Evolutionary conservation across 2,113 vertebrate genomes (phyloP), one percentile per base, ranked within the genome.

Genomic region (Cyrtonyx montezumae): DNA sequence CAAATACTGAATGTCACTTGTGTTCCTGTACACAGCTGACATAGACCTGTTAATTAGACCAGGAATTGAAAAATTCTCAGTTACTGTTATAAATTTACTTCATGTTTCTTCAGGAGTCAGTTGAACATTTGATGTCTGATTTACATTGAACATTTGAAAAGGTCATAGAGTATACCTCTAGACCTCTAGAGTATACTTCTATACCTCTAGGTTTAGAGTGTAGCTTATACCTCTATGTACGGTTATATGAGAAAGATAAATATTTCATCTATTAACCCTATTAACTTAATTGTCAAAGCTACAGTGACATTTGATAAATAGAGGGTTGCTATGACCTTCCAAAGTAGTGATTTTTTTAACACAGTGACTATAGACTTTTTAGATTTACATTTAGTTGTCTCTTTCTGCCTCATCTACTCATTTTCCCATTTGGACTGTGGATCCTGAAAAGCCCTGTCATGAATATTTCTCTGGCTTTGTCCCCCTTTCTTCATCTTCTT

Each of bases 61-160:
- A 81, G 43, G 49, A 58, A n/a, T 2, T 1, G 0, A 89, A 93
- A 78, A 74, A 62, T 87, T 26, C 8, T 81, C 56, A 78, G 19
- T 58, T 89, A 56, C 34, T 80, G 48, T 71, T 76, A 65, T 75
- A 95, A 93, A 89, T 80, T 55, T 68, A 32, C 15, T 69, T 87
- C 63, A 49, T 66, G 49, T 93, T 87, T 77, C 56, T 79, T 73
- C 8, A 90, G 40, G 12, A 43, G 10, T 49, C 3, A 4, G 70
- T 90, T 68, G 89, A 88, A 56, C 11, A 40, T 88, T 87, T 80
- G 56, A 26, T 75, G 9, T 85, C 88, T 82, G 36, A 36, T 78
- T 88, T 84, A n/a, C 25, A 18, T 15, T 21, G 43, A n/a, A 62
- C 19, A 51, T 40, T 79, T 45, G 25, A 68, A 61, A 63, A 76